Evolutionary conservation across 2,888 invertebrate species (phyloP), one percentile per base, ranked within the genome.

Genomic region (Heteromurus nitidus): DNA sequence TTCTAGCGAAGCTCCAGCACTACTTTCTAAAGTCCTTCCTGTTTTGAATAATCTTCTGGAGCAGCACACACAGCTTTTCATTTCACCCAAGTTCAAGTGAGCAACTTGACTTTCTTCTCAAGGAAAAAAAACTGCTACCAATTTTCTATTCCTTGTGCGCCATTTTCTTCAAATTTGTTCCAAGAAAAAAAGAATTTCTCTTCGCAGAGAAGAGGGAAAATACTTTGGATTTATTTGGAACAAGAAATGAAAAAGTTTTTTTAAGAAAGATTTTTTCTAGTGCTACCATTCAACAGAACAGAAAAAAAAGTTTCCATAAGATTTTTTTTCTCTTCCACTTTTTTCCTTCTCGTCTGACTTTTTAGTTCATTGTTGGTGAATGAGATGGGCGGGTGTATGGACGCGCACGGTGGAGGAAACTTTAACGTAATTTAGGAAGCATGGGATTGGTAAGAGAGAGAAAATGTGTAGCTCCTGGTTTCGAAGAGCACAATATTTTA

Each of bases 91-190:
- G 36, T 36, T 36, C 36, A 36, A 36, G 36, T 69, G 55, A 36
- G 36, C 69, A 68, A 68, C 31, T 68, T 68, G 53, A 68, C 47
- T 68, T 50, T 68, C 53, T 53, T 50, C n/a, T 18, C 28, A n/a
- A 28, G 20, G 36, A 36, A 47, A 30, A 67, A 64, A 65, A 47
- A 50, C 53, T 50, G 68, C 36, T 36, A 36, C 7, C 36, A 36
- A 36, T 36, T 13, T 13, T 36, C 13, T 36, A 36, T 36, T 36
- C 36, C 36, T 13, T 9, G 50, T 18, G 9, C n/a, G n/a, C n/a
- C n/a, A n/a, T 50, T 70, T 70, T 55, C 69, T 70, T 58, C 58
- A 70, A n/a, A 70, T 70, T 58, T 70, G 70, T 70, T 70, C 58
- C 53, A 30, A 24, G 22, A 53, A 42, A 30, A 50, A n/a, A 44